Evolutionary conservation across 2,888 invertebrate species (phyloP).

Genomic region (Octonoba sinensis): DNA sequence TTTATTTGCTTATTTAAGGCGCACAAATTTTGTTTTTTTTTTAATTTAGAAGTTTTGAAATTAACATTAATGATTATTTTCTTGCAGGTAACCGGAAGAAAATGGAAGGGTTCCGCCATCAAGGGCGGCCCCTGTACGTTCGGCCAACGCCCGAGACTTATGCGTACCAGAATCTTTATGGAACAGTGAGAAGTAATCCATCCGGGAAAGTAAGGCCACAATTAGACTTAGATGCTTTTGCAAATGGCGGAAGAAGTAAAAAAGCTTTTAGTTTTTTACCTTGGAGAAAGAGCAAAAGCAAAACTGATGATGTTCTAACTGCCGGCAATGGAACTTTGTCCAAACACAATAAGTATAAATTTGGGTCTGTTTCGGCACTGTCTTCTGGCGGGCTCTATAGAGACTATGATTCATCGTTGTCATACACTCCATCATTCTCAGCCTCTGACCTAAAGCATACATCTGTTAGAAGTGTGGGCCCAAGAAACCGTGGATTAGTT

Average conservation of each 20-base stretch:
- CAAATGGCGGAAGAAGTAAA: conserved; percentile 18
- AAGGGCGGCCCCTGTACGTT: conserved; percentile 45
- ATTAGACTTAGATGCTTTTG: conserved; percentile 13
- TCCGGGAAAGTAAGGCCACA: conserved; percentile 31
- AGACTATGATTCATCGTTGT: conserved; percentile 38
- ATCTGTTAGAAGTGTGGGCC: conserved; percentile 37
- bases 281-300: conserved; percentile 55
- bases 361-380: conserved; percentile 55
- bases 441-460: conserved; percentile 50
- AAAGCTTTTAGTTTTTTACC: conserved; percentile 55
- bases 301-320: conserved; percentile 26
- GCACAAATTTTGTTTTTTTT: no score
- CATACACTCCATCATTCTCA: conserved; percentile 42
- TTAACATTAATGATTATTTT: not conserved
- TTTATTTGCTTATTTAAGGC: not conserved
- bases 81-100: conserved; percentile 46
- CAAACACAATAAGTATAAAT: conserved; percentile 54
- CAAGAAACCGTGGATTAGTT: conserved; percentile 35
- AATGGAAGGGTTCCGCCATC: conserved; percentile 55
- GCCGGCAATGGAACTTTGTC: conserved; percentile 25
- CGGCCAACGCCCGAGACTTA: conserved; percentile 35
- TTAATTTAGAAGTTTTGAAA: no score
- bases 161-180: conserved; percentile 53
- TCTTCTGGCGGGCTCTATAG: conserved; percentile 38
- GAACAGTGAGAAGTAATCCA: conserved; percentile 41